Evolutionary conservation across 23 tunicate species (phyloP).

Genomic region (Ascidia mentula): DNA sequence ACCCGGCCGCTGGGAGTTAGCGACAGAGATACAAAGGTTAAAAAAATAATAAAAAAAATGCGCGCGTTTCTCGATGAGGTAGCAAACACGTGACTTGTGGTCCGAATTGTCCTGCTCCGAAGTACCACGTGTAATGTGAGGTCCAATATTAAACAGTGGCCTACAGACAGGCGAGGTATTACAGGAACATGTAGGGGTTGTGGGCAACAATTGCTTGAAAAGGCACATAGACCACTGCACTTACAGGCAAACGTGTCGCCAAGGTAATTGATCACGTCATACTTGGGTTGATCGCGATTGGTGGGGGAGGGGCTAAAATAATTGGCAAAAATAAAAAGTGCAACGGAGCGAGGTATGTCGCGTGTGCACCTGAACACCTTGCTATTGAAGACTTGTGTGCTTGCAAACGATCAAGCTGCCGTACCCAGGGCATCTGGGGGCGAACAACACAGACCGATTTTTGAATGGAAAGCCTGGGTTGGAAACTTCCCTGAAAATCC

Average conservation of each 20-base stretch:
- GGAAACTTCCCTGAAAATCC: not conserved
- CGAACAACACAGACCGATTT: not conserved
- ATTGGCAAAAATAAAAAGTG: slow-evolving; percentile 11
- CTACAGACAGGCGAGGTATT: not conserved
- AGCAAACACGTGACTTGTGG: not conserved
- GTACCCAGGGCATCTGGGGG: not conserved
- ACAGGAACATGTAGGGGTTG: not conserved
- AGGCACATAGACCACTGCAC: not conserved
- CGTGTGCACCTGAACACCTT: slow-evolving; percentile 8
- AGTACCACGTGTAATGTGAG: not conserved
- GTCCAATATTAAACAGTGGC: slow-evolving; percentile 7
- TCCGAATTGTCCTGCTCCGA: not conserved
- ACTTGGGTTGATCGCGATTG: not conserved
- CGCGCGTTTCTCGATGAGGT: not conserved
- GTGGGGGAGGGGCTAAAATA: not conserved
- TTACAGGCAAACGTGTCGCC: not conserved
- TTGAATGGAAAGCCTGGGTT: not conserved
- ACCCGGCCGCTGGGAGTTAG: not conserved
- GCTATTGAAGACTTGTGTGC: not conserved
- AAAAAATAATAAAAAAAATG: not conserved
- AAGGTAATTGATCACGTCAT: not conserved
- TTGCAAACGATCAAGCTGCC: not conserved
- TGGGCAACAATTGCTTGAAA: slow-evolving; percentile 3
- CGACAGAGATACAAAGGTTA: not conserved
- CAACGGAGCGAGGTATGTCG: not conserved